Evolutionary conservation across 2,797 vertebrate genomes (phyloP), one percentile per base, ranked within the genome.

Genomic region (Columba guinea): DNA sequence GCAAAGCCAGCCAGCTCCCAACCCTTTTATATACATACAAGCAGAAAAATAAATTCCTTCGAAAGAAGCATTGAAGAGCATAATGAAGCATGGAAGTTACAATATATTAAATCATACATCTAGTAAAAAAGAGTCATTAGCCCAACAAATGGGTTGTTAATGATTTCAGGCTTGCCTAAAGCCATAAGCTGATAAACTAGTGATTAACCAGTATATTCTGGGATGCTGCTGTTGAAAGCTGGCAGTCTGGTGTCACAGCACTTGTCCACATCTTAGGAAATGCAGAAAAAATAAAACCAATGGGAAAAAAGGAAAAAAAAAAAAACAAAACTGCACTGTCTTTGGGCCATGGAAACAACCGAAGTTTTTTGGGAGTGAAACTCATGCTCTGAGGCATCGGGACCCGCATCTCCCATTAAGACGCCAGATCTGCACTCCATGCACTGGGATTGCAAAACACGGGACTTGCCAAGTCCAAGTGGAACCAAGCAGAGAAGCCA

Each of bases 111-210:
- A 95, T 96, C 92, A 96, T 94, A 93, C 84, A 85, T 87, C 89
- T 91, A 87, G 73, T 88, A 89, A 89, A 97, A 93, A 95, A 84
- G 91, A 96, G 63, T 95, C 91, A 92, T 97, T 97, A 97, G 93
- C 75, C 70, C 86, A 92, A 63, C 93, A 95, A 96, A 93, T 92
- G 79, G 89, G 79, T 88, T 96, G 88, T 73, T 95, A 96, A 95
- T 94, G 87, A 96, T 87, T 96, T 95, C 67, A 95, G 92, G 94
- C 91, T 95, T 95, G 93, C 96, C 88, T 80, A 63, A 87, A 90
- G 96, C 89, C 65, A 63, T 28, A 20, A 85, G 65, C 84, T 93
- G 96, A 93, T 87, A 96, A 95, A 92, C 77, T 7, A 28, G 85
- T 55, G 84, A 94, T 95, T 81, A 95, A 91, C 56, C 85, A 93